Percentiles rank a stretch among this genome's conserved stretches.
phyloP scores from a whole-genome alignment of 2,888 invertebrate species.

The Rhaphigaster nebulosa region DNA sequence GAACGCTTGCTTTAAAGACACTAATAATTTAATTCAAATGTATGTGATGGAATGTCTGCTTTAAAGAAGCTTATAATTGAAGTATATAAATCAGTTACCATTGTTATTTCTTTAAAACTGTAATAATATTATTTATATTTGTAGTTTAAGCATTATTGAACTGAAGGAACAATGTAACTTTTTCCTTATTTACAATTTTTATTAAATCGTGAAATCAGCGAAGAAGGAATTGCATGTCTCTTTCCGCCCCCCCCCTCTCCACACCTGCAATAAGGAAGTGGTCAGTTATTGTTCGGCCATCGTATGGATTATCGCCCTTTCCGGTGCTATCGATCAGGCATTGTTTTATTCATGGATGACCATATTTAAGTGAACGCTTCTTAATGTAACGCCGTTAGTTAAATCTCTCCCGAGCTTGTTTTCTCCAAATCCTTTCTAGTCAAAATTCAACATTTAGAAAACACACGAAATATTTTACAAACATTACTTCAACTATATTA shows the following conservation, averaged over 20 bases:
- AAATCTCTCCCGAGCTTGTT: neutral
- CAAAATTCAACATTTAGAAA: neutral
- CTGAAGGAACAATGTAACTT: neutral
- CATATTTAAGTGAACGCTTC: neutral
- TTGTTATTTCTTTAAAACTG: too few relatives aligned
- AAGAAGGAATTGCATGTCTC: neutral
- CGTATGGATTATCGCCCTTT: neutral
- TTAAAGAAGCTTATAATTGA: too few relatives aligned
- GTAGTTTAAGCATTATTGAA: too few relatives aligned
- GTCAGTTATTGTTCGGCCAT: neutral
- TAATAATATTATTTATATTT: neutral
- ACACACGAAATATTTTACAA: neutral
- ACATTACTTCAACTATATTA: neutral
- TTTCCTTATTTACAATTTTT: neutral
- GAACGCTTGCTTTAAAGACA: too few relatives aligned
- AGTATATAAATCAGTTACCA: too few relatives aligned
- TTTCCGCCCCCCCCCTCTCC: neutral
- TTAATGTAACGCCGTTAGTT: neutral
- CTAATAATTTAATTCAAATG: too few relatives aligned
- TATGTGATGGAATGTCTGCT: too few relatives aligned
- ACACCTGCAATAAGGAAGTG: slow-evolving; percentile 20
- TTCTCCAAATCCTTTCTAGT: neutral
- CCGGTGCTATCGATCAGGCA: slow-evolving; percentile 26
- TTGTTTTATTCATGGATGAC: slow-evolving; percentile 38
- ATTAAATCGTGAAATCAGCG: neutral